Evolutionary conservation across 2,113 vertebrate species (phyloP).

Genomic region (Salvator merianae): DNA sequence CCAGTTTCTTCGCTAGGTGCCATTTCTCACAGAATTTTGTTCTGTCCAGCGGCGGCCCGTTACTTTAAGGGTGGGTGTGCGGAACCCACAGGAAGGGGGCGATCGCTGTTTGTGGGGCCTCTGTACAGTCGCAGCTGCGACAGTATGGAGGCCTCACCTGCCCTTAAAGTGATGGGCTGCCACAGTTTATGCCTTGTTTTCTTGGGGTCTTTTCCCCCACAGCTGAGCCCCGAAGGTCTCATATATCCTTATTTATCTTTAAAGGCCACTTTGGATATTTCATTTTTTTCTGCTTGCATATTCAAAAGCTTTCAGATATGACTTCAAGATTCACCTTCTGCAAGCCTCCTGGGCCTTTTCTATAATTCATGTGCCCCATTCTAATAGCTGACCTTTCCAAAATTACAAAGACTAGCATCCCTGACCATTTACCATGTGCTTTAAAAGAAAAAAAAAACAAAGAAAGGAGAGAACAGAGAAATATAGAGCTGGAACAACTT

Average conservation of each 20-base stretch:
- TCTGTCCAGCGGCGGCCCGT: no score
- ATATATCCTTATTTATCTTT: neutral
- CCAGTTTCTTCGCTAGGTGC: no score
- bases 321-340: neutral
- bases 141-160: no score
- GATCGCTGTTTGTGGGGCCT: no score
- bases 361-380: neutral
- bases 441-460: neutral
- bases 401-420: neutral
- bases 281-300: neutral
- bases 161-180: no score
- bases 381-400: neutral
- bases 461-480: neutral
- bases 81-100: no score
- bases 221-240: neutral
- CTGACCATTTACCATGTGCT: neutral
- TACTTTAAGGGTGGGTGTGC: no score
- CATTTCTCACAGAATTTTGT: no score
- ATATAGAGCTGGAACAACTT: neutral
- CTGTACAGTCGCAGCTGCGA: no score
- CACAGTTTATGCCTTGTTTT: neutral
- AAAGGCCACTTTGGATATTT: neutral
- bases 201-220: neutral
- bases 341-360: neutral
- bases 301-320: neutral